phyloP scores from a whole-genome alignment of 1,140 invertebrate genomes.

The Thaumatotibia leucotreta region DNA sequence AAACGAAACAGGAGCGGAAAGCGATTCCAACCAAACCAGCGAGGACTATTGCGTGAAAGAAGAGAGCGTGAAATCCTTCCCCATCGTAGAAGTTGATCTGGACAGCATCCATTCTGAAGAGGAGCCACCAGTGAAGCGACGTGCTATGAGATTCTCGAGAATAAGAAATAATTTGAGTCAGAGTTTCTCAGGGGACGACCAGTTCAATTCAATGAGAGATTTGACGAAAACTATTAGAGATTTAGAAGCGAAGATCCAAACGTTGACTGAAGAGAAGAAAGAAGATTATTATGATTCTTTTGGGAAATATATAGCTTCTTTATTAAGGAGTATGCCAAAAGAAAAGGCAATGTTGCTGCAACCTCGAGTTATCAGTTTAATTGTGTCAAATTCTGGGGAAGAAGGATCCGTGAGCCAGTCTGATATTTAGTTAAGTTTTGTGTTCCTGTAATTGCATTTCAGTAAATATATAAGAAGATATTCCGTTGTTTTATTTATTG shows the following conservation, averaged over 20 bases:
- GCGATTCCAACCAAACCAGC: background rate
- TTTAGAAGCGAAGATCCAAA: conserved; percentile 8
- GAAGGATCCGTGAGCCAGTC: conserved; percentile 16
- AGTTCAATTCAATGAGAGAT: too few relatives aligned
- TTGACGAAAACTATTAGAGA: conserved; percentile 1
- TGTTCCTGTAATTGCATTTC: background rate
- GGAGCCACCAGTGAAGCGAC: background rate
- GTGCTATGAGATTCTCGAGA: background rate
- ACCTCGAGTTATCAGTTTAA: conserved; percentile 34
- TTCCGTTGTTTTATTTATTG: background rate
- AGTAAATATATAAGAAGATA: background rate
- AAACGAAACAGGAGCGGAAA: background rate
- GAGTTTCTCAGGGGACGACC: background rate
- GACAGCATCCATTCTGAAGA: background rate
- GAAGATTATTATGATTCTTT: conserved; percentile 35
- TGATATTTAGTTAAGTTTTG: background rate
- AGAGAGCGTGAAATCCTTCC: background rate
- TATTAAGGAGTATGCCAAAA: conserved; percentile 32
- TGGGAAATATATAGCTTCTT: conserved; percentile 36
- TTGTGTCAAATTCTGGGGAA: conserved; percentile 18
- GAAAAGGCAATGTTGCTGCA: conserved; percentile 33
- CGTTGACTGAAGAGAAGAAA: conserved; percentile 16
- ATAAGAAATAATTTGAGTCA: background rate
- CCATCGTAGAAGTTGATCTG: background rate
- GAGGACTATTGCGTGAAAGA: background rate